These are phyloP conservation scores for Drosophila ironensis DNA, from an alignment of 1,140 invertebrate species.

Conservation along the genomic window DNA sequence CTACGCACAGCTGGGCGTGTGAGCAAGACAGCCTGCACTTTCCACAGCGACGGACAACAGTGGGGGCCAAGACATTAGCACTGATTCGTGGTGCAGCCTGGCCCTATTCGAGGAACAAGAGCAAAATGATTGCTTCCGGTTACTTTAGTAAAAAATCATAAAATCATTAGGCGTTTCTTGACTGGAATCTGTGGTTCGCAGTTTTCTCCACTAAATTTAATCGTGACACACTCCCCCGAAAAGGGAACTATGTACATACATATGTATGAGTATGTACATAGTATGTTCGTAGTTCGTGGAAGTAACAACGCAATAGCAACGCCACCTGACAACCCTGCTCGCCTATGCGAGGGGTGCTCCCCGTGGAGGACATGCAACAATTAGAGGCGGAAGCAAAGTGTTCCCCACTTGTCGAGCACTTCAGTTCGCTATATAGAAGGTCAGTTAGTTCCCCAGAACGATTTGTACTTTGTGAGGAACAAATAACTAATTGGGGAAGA, in stretches of 20 bases:
- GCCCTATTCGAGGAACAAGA: too few species aligned
- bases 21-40: not conserved
- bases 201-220: not conserved
- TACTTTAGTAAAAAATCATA: too few species aligned
- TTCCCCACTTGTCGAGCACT: not conserved
- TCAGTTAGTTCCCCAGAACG: slow-evolving; percentile 5
- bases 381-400: slow-evolving; percentile 26
- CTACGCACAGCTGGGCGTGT: slow-evolving; percentile 34
- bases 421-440: slow-evolving; percentile 11
- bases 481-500: not conserved
- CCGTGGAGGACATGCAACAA: slow-evolving; percentile 28
- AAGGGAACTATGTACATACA: slow-evolving; percentile 34
- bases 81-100: too few species aligned
- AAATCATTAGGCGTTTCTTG: too few species aligned
- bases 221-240: slow-evolving; percentile 16
- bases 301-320: slow-evolving; percentile 31
- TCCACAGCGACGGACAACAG: slow-evolving; percentile 3
- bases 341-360: not conserved
- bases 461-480: slow-evolving; percentile 41
- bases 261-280: too few species aligned
- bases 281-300: slow-evolving; percentile 7
- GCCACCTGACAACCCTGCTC: slow-evolving; percentile 27
- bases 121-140: not conserved
- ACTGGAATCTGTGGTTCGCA: not conserved
- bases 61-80: slow-evolving; percentile 6